Conservation (phyloP, 1,140 invertebrate genomes). For the Pteromalus puparum region DNA sequence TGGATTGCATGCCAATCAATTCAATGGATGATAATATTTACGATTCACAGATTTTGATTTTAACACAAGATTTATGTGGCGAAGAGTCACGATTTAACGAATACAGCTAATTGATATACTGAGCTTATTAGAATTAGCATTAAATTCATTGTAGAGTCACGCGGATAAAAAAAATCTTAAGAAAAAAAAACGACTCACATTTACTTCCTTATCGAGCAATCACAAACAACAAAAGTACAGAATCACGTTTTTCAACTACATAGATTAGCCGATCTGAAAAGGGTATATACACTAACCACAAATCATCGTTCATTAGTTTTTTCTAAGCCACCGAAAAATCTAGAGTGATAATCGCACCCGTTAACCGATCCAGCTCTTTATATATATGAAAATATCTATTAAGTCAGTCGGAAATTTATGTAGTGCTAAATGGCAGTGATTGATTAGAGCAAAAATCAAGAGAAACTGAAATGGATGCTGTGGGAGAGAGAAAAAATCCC, state of each 20-base stretch:
- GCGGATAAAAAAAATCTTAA: not conserved
- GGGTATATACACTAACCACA: not conserved
- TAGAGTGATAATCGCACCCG: not conserved
- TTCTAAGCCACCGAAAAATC: not conserved
- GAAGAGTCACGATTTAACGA: no score
- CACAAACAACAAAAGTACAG: not conserved
- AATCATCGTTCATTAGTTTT: conserved; percentile 34
- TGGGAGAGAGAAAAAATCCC: not conserved
- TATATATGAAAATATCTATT: conserved; percentile 4
- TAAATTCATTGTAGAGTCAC: not conserved
- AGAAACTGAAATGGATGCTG: not conserved
- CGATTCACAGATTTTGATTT: no score
- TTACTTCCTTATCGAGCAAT: not conserved
- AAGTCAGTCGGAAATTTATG: conserved; percentile 24
- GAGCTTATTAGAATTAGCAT: no score
- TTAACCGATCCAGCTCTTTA: not conserved
- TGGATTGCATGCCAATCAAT: not conserved
- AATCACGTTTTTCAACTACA: not conserved
- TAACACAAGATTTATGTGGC: no score
- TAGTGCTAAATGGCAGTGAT: conserved; percentile 30
- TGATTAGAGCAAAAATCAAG: conserved; percentile 26
- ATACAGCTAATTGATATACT: no score
- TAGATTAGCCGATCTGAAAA: not conserved
- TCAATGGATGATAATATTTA: not conserved
- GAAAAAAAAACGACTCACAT: not conserved